Percentiles rank a stretch among this genome's conserved stretches.
phyloP scores from a whole-genome alignment of 2,888 invertebrate species.

The Glyphotaelius pellucidus region DNA sequence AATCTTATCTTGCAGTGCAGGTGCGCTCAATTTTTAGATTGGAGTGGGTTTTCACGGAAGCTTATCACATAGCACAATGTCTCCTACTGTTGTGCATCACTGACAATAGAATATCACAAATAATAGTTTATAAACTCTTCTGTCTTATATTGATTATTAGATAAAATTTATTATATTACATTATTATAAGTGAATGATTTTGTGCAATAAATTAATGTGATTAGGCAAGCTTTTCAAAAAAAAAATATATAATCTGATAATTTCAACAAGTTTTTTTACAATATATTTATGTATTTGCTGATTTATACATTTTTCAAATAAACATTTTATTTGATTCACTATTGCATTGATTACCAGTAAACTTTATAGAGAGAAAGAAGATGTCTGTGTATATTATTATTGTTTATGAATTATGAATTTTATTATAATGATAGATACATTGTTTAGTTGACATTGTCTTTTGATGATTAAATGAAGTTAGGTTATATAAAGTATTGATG shows the following conservation, averaged over 20 bases:
- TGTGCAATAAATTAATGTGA: neutral
- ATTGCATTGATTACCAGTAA: neutral
- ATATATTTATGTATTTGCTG: neutral
- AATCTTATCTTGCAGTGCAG: no score
- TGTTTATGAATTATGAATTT: neutral
- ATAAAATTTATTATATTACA: neutral
- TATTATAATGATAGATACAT: neutral
- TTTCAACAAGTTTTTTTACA: neutral
- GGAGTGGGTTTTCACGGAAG: no score
- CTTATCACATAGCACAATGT: neutral
- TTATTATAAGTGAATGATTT: neutral
- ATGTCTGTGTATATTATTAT: neutral
- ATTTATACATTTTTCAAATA: neutral
- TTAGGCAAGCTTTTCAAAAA: neutral
- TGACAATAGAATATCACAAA: neutral
- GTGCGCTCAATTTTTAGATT: neutral
- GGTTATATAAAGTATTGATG: neutral
- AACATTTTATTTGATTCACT: neutral
- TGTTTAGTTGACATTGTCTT: neutral
- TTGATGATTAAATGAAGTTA: neutral
- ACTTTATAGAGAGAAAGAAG: neutral
- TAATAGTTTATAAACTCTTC: neutral
- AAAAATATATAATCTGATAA: neutral
- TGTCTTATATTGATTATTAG: neutral
- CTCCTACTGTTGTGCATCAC: neutral